A percentile compares a stretch with the other conserved stretches of the same genome.
These are phyloP conservation scores for Florisuga fusca DNA, from an alignment of 2,797 vertebrate species.

Conservation along the genomic window DNA sequence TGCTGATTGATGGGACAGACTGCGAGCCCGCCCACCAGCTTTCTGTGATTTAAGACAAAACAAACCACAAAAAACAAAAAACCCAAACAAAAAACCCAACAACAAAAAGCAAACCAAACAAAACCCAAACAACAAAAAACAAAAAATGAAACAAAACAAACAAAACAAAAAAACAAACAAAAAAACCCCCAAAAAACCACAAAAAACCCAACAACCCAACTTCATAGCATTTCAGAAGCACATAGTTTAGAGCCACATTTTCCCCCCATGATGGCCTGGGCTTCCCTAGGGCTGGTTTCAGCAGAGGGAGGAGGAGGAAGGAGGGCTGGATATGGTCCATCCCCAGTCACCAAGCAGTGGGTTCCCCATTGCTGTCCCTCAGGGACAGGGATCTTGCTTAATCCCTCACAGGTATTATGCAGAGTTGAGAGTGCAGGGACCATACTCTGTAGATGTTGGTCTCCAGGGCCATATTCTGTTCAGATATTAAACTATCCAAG, in stretches of 20 bases:
- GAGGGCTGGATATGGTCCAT: background rate
- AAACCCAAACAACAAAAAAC: too few relatives aligned
- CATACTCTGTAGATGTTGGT: background rate
- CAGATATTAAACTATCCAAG: background rate
- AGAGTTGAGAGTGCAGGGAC: background rate
- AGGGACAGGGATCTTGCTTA: background rate
- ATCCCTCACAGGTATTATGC: background rate
- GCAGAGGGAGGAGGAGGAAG: background rate
- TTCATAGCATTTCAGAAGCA: background rate
- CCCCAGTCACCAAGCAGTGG: background rate
- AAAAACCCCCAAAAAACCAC: background rate
- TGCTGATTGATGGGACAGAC: background rate
- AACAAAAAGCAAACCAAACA: too few relatives aligned
- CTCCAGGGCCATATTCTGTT: background rate
- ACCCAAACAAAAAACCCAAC: too few relatives aligned
- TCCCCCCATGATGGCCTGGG: accelerated
- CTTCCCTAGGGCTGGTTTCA: background rate
- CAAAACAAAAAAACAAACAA: background rate
- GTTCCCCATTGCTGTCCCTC: background rate
- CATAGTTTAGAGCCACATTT: accelerated
- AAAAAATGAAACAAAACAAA: too few relatives aligned
- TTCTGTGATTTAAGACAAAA: constrained; percentile 7
- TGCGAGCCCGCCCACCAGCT: background rate
- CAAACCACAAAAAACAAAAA: background rate
- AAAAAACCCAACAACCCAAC: background rate